Conservation (phyloP, 2,797 vertebrate species). For the Ficedula albicollis region DNA sequence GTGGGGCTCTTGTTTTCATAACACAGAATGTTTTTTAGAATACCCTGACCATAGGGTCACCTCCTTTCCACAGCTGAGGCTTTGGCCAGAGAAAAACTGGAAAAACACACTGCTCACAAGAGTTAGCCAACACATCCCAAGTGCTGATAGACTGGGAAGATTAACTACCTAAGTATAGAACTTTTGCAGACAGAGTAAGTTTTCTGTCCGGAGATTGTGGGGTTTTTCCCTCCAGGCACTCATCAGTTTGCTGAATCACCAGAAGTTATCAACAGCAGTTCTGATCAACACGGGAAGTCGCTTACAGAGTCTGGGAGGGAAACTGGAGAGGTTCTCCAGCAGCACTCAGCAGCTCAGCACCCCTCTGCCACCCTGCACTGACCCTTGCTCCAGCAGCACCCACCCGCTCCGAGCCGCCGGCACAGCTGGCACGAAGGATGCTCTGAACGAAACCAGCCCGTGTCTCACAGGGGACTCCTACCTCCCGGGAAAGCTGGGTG, state of each 20-base stretch:
- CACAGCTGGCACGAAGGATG: background rate
- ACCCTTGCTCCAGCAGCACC: background rate
- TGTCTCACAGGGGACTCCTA: accelerated
- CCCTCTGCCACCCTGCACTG: accelerated
- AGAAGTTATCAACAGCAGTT: background rate
- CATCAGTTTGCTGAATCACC: background rate
- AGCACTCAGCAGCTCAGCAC: background rate
- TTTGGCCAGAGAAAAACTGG: background rate
- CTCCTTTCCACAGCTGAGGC: background rate
- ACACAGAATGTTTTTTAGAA: background rate
- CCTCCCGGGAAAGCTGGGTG: background rate
- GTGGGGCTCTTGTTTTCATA: background rate
- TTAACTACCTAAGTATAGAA: background rate
- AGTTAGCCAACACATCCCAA: background rate
- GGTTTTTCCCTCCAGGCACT: background rate
- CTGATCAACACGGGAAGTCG: background rate
- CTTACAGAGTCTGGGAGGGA: background rate
- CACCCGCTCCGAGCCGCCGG: background rate
- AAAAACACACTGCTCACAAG: background rate
- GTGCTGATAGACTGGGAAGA: background rate
- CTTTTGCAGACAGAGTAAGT: background rate
- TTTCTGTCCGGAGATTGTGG: background rate
- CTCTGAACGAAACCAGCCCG: accelerated
- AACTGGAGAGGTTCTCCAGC: background rate
- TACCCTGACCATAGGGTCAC: background rate